phyloP scores from a whole-genome alignment of 2,888 invertebrate species.

The Leptinotarsa juncta region DNA sequence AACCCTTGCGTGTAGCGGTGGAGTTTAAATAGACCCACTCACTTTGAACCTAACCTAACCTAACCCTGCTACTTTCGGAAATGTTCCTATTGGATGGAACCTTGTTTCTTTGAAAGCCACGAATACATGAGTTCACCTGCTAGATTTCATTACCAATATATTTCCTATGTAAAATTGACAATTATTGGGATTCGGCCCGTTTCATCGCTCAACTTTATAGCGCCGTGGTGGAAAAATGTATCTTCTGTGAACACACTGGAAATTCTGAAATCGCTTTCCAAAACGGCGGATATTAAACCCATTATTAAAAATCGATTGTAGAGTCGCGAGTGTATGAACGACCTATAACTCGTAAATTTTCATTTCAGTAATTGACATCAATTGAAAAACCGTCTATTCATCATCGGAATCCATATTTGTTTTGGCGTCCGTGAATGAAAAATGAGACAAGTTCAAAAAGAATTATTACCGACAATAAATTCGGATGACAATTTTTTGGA shows the following conservation, averaged over 20 bases:
- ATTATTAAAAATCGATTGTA: constrained; percentile 7
- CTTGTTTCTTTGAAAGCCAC: too few species aligned
- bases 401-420: background rate
- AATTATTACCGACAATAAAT: background rate
- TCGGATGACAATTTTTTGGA: background rate
- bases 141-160: too few species aligned
- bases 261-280: constrained; percentile 1
- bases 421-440: background rate
- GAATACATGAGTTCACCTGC: too few species aligned
- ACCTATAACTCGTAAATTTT: constrained; percentile 3
- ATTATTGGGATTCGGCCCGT: too few species aligned
- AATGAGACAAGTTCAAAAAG: background rate
- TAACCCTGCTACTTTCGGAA: too few species aligned
- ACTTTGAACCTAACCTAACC: too few species aligned
- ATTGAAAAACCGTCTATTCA: constrained; percentile 6
- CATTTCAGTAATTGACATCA: constrained; percentile 6
- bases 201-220: too few species aligned
- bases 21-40: too few species aligned
- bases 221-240: background rate
- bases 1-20: too few species aligned
- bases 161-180: too few species aligned
- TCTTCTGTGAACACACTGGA: background rate
- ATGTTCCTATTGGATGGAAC: too few species aligned
- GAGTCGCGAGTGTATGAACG: background rate
- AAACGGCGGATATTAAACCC: constrained; percentile 7